Evolutionary conservation across 2,797 vertebrate genomes (phyloP), one percentile per base, ranked within the genome.

Genomic region (Brotogeris chrysoptera): DNA sequence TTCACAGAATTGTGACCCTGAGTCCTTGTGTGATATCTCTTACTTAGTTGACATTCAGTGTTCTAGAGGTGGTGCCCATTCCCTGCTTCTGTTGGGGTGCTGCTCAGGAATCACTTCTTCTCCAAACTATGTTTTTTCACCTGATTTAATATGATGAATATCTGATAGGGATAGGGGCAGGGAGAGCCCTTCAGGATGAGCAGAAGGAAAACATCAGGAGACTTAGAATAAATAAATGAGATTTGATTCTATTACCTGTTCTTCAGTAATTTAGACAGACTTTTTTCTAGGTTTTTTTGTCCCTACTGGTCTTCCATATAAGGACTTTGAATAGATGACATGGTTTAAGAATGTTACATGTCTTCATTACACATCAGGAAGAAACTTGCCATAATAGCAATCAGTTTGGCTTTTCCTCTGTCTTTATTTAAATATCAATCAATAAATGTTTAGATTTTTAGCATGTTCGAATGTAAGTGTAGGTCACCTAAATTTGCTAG

Each of bases 81-180:
- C 52, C 20, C 36, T 70, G 5, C 53, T 78, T 83, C 47, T 80
- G 5, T 27, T 74, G 61, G 13, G 61, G 5, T 64, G 11, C 34
- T 78, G 20, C 65, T 89, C 4, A 18, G 65, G 18, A 66, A 46
- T 49, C 17, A 59, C 20, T 72, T 76, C 38, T 10, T 70, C 16
- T 76, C 38, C 39, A 77, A 41, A 46, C 24, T 55, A 7, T 10
- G 24, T 83, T 88, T 92, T 92, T 78, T 30, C 7, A 47, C 17
- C 21, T 71, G 24, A 39, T 84, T 39, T 68, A 52, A 44, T 74
- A n/a, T 21, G 23, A 34, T 77, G 16, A 15, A 44, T 82, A 77
- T 53, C 11, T 74, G 52, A 36, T 5, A 27, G 16, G 13, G 27
- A 34, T 7, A 44, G 19, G 13, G 6, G 4, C 0, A 0, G 24